Evolutionary conservation across 2,113 vertebrate species (phyloP).

Genomic region (Phoenicopterus ruber): DNA sequence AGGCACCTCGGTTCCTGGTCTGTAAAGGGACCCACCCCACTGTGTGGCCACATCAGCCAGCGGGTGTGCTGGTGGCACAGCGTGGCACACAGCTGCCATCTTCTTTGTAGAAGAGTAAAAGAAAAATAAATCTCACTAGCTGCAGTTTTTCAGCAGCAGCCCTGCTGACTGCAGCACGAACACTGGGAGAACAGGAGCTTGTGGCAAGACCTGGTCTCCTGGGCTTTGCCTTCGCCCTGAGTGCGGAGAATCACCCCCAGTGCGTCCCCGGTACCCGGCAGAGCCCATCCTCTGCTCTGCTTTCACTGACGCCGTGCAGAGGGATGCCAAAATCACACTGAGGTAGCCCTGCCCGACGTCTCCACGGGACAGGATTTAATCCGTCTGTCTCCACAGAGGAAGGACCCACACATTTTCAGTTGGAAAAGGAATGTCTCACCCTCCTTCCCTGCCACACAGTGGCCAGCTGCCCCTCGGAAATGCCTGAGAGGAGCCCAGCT

Average conservation of each 20-base stretch:
- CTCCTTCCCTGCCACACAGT: not conserved
- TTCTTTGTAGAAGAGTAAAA: not conserved
- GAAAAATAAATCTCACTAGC: not conserved
- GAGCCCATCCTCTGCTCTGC: rapidly evolving
- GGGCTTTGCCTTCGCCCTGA: not conserved
- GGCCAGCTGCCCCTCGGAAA: not conserved
- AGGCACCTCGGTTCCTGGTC: not conserved
- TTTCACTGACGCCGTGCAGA: rapidly evolving
- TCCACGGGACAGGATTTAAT: rapidly evolving
- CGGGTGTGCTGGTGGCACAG: not conserved
- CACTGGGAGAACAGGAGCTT: not conserved
- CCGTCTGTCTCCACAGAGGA: not conserved
- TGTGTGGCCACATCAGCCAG: not conserved
- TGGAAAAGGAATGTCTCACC: not conserved
- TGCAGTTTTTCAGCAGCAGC: not conserved
- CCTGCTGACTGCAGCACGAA: rapidly evolving
- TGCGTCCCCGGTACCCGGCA: rapidly evolving
- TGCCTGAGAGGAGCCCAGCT: not conserved
- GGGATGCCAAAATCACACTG: not conserved
- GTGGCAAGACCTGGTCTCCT: not conserved
- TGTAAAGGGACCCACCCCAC: not conserved
- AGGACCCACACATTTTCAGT: not conserved
- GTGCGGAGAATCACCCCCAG: not conserved
- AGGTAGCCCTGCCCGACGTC: rapidly evolving
- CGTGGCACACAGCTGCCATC: rapidly evolving